These are phyloP conservation scores for Thripadectes ignobilis DNA, from an alignment of 2,797 vertebrate genomes.

Conservation along the genomic window DNA sequence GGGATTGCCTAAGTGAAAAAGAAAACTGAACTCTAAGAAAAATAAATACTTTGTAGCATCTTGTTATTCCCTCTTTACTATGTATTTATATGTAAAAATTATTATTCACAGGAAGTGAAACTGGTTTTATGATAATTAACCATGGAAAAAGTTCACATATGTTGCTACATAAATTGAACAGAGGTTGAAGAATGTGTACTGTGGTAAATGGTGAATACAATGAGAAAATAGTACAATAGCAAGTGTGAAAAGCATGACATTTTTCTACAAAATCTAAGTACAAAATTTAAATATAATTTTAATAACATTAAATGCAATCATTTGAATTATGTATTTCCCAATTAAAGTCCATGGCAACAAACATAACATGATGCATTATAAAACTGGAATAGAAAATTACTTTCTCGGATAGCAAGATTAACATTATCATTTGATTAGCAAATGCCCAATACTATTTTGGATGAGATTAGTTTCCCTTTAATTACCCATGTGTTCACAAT, in stretches of 20 bases:
- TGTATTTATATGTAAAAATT: background rate
- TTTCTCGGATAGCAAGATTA: slow-evolving; percentile 7
- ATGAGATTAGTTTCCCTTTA: slow-evolving; percentile 52
- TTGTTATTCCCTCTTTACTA: background rate
- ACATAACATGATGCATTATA: background rate
- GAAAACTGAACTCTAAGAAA: background rate
- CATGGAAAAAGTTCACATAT: background rate
- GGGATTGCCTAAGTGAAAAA: background rate
- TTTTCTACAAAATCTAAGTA: background rate
- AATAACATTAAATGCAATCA: background rate
- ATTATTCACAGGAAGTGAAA: background rate
- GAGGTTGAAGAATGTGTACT: background rate
- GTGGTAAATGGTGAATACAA: background rate
- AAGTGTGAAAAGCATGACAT: background rate
- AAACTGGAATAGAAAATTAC: slow-evolving; percentile 22
- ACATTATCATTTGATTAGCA: slow-evolving; percentile 37
- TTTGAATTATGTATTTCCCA: slow-evolving; percentile 30
- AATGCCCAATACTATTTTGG: slow-evolving; percentile 21
- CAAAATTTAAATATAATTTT: background rate
- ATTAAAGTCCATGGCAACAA: slow-evolving; percentile 1
- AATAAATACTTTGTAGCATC: background rate
- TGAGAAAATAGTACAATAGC: background rate
- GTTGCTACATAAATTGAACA: background rate
- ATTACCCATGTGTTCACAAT: slow-evolving; percentile 44
- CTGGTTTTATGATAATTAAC: background rate